These are phyloP conservation scores for Scarus forsteni DNA, from an alignment of 2,797 vertebrate species.

Conservation along the genomic window DNA sequence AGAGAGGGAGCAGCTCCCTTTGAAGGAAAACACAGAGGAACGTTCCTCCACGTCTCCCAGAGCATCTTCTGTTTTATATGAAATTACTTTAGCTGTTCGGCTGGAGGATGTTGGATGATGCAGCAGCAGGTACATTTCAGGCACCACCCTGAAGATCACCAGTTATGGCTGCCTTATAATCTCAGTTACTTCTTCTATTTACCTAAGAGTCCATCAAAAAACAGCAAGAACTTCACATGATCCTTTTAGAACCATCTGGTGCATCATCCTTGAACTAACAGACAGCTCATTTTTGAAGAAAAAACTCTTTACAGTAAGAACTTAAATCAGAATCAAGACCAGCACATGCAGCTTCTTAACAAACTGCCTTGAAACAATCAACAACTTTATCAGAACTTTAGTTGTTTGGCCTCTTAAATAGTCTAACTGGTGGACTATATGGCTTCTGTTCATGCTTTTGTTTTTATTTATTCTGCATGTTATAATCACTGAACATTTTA, in stretches of 20 bases:
- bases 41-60: not conserved
- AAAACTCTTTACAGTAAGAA: not conserved
- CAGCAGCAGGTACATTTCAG: not conserved
- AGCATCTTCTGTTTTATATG: not conserved
- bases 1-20: conserved; percentile 41
- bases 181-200: not conserved
- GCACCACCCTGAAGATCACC: not conserved
- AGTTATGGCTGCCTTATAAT: too few species aligned
- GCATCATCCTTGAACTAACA: not conserved
- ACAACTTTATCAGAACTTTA: too few species aligned
- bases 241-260: not conserved
- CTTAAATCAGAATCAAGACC: not conserved
- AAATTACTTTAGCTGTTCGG: not conserved
- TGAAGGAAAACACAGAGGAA: conserved; percentile 21
- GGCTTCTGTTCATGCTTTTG: too few species aligned
- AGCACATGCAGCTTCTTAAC: too few species aligned
- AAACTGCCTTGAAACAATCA: too few species aligned
- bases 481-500: too few species aligned
- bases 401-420: too few species aligned
- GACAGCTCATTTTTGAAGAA: not conserved
- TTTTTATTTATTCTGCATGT: too few species aligned
- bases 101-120: too few species aligned
- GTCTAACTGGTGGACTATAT: too few species aligned
- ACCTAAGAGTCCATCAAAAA: not conserved
- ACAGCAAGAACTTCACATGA: not conserved